These are phyloP conservation scores for Papilio elwesi DNA, from an alignment of 2,888 invertebrate species.

Conservation along the genomic window DNA sequence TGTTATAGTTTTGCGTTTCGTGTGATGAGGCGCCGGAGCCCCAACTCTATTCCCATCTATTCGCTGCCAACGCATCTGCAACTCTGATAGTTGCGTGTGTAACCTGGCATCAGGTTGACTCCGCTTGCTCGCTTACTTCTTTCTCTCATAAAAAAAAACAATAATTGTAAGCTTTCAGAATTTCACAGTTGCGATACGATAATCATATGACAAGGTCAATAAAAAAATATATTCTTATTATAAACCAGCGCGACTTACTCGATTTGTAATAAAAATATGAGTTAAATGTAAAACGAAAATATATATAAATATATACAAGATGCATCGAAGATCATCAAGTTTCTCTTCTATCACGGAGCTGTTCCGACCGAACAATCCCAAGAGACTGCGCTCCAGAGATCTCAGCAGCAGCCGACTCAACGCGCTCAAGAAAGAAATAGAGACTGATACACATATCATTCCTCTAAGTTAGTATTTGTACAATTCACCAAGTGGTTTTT, in stretches of 20 bases:
- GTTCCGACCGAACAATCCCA: slow-evolving; percentile 72
- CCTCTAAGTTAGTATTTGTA: slow-evolving; percentile 66
- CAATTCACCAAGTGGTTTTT: not conserved
- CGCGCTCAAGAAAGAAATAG: slow-evolving; percentile 83
- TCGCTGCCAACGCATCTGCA: too few species aligned
- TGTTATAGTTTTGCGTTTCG: too few species aligned
- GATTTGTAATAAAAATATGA: slow-evolving; percentile 35
- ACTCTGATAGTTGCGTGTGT: too few species aligned
- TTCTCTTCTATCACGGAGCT: slow-evolving; percentile 69
- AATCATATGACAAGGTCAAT: not conserved
- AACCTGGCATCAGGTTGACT: too few species aligned
- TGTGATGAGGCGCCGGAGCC: too few species aligned
- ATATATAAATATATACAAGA: slow-evolving; percentile 42
- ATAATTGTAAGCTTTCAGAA: too few species aligned
- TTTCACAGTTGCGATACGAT: too few species aligned
- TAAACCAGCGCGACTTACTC: slow-evolving; percentile 36
- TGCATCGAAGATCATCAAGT: slow-evolving; percentile 62
- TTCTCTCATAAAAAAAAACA: too few species aligned
- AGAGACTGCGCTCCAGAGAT: slow-evolving; percentile 63
- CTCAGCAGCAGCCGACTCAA: slow-evolving; percentile 79
- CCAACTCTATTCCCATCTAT: too few species aligned
- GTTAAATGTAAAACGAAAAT: slow-evolving; percentile 9
- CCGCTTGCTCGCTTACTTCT: too few species aligned
- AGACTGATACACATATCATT: slow-evolving; percentile 82
- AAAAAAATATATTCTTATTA: slow-evolving; percentile 6